Percentiles rank a stretch among this genome's conserved stretches.
These are phyloP conservation scores for Zaprionus nigranus DNA, from an alignment of 1,140 invertebrate species.

Conservation along the genomic window DNA sequence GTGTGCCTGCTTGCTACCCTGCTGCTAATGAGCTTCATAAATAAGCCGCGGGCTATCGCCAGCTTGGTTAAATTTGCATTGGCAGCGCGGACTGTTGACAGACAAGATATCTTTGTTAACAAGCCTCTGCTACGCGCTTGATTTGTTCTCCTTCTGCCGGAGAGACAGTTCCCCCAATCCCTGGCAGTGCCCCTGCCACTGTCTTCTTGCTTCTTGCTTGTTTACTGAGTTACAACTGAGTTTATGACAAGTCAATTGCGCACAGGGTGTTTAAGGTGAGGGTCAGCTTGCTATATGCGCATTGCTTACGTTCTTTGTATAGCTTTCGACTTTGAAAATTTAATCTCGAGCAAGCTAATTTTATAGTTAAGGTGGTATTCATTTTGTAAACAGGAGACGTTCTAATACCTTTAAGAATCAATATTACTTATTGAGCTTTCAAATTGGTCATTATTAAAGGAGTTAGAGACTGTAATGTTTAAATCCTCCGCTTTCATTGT, in stretches of 20 bases:
- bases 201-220: conserved; percentile 20
- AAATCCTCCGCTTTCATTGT: too few species aligned
- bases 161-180: not conserved
- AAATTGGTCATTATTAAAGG: too few species aligned
- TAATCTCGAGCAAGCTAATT: too few species aligned
- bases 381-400: too few species aligned
- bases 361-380: too few species aligned
- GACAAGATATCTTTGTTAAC: conserved; percentile 65
- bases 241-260: conserved; percentile 60
- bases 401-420: too few species aligned
- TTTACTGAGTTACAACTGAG: conserved; percentile 9
- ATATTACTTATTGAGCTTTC: too few species aligned
- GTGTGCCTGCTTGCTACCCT: not conserved
- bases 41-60: conserved; percentile 55
- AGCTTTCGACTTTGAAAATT: too few species aligned
- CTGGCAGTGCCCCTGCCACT: not conserved
- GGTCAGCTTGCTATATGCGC: not conserved
- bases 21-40: conserved; percentile 76
- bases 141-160: conserved; percentile 17
- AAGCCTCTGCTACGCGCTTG: conserved; percentile 30
- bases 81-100: conserved; percentile 36
- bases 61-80: conserved; percentile 77
- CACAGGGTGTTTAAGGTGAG: not conserved
- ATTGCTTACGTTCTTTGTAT: not conserved
- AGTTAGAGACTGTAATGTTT: too few species aligned